Percentiles rank a stretch among this genome's conserved stretches.
phyloP scores from a whole-genome alignment of 1,140 invertebrate species.

The Lepidotrigona ventralis region DNA sequence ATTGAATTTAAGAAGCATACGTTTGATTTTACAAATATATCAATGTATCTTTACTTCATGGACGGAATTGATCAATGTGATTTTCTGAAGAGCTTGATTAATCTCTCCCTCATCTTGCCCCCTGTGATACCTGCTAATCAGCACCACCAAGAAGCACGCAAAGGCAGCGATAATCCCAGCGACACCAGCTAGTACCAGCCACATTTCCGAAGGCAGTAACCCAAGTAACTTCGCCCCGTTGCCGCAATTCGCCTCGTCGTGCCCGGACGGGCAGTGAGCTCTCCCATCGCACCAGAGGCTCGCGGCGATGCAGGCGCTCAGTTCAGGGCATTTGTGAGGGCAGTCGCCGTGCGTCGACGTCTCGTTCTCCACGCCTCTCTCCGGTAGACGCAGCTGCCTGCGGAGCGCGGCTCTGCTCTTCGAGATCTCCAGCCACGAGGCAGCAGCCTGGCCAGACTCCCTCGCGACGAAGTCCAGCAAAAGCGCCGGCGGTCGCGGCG shows the following conservation, averaged over 20 bases:
- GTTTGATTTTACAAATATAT: too few species aligned
- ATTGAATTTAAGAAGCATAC: too few species aligned
- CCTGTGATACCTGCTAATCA: conserved; percentile 73
- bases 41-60: too few species aligned
- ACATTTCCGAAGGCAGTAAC: conserved; percentile 78
- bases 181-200: conserved; percentile 77
- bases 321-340: conserved; percentile 89
- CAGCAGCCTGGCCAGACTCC: conserved; percentile 85
- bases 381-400: conserved; percentile 81
- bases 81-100: too few species aligned
- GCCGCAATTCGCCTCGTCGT: conserved; percentile 88
- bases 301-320: conserved; percentile 92
- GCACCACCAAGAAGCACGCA: conserved; percentile 75
- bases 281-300: conserved; percentile 93
- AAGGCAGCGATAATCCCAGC: conserved; percentile 79
- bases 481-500: conserved; percentile 82
- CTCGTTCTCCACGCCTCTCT: conserved; percentile 81
- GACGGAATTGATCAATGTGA: too few species aligned
- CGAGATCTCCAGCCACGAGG: conserved; percentile 87
- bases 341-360: conserved; percentile 82
- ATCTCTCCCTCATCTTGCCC: too few species aligned
- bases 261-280: conserved; percentile 91
- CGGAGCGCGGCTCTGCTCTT: conserved; percentile 83
- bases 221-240: conserved; percentile 77
- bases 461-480: conserved; percentile 87